phyloP scores from a whole-genome alignment of 2,888 invertebrate genomes.

The Scaptomyza tumidula region DNA sequence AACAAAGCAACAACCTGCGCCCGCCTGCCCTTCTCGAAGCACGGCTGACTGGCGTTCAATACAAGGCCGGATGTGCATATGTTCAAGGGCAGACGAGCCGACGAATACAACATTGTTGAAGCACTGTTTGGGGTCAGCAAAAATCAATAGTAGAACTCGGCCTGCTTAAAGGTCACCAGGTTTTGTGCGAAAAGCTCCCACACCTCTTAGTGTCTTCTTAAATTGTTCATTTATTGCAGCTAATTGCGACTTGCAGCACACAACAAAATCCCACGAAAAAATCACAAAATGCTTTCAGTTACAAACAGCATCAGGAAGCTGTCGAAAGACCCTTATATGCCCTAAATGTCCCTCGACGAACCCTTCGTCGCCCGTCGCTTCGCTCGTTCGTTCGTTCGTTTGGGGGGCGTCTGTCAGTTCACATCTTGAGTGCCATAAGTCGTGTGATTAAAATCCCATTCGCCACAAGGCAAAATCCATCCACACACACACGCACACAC shows the following conservation, averaged over 20 bases:
- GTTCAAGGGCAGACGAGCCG: constrained; percentile 67
- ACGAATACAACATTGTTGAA: constrained; percentile 27
- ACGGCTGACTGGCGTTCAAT: constrained; percentile 72
- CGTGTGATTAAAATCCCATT: constrained; percentile 84
- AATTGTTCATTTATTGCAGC: constrained; percentile 84
- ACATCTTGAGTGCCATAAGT: constrained; percentile 85
- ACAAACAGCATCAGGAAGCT: constrained; percentile 63
- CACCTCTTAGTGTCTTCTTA: constrained; percentile 43
- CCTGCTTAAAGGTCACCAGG: constrained; percentile 33
- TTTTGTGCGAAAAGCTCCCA: constrained; percentile 1
- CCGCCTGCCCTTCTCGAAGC: not conserved
- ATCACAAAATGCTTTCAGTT: constrained; percentile 76
- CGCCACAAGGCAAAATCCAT: constrained; percentile 76
- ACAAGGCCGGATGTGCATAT: constrained; percentile 63
- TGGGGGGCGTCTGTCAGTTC: constrained; percentile 81
- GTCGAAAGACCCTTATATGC: constrained; percentile 52
- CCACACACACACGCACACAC: constrained; percentile 47
- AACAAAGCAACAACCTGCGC: constrained; percentile 40
- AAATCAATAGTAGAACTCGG: constrained; percentile 48
- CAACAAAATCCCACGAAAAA: constrained; percentile 69
- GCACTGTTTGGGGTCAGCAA: constrained; percentile 39
- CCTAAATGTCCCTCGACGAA: constrained; percentile 40
- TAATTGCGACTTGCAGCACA: constrained; percentile 81
- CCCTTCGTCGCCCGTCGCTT: constrained; percentile 54
- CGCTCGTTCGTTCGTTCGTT: constrained; percentile 26